phyloP scores from a whole-genome alignment of 2,797 vertebrate species.

The Oreochromis mossambicus region DNA sequence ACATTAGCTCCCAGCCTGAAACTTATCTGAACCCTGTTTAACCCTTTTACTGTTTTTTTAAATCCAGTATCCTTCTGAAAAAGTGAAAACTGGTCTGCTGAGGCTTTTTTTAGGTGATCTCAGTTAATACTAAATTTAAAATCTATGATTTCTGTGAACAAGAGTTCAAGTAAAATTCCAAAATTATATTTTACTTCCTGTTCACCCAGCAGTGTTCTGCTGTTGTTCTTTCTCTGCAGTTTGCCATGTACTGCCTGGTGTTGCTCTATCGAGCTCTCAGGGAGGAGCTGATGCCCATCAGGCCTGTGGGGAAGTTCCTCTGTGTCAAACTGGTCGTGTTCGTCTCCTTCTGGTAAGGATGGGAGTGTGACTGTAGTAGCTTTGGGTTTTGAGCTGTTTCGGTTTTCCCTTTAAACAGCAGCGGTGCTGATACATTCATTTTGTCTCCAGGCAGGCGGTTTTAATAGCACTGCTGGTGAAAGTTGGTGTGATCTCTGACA shows the following conservation, averaged over 20 bases:
- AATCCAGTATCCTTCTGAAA: background rate
- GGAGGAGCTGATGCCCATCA: conserved; percentile 90
- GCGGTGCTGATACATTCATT: background rate
- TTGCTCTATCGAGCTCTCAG: conserved; percentile 90
- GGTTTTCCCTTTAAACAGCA: fast-evolving
- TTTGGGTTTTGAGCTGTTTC: background rate
- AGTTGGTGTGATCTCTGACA: conserved; percentile 91
- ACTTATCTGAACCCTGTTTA: background rate
- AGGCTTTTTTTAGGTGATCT: background rate
- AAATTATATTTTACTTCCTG: too few relatives aligned
- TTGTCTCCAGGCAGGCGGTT: conserved; percentile 85
- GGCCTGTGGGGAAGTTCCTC: conserved; percentile 92
- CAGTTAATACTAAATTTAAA: background rate
- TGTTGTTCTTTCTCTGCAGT: conserved; percentile 65
- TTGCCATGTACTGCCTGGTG: conserved; percentile 95
- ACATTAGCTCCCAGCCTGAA: background rate
- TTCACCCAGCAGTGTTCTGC: background rate
- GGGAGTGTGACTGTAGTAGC: background rate
- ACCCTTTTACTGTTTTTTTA: background rate
- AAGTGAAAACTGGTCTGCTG: background rate
- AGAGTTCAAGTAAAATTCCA: background rate
- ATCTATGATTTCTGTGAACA: background rate
- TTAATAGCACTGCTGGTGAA: conserved; percentile 94
- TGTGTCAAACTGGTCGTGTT: conserved; percentile 97
- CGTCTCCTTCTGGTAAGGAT: conserved; percentile 91